These are phyloP conservation scores for Syrrhaptes paradoxus DNA, from an alignment of 2,113 vertebrate genomes.

Conservation along the genomic window DNA sequence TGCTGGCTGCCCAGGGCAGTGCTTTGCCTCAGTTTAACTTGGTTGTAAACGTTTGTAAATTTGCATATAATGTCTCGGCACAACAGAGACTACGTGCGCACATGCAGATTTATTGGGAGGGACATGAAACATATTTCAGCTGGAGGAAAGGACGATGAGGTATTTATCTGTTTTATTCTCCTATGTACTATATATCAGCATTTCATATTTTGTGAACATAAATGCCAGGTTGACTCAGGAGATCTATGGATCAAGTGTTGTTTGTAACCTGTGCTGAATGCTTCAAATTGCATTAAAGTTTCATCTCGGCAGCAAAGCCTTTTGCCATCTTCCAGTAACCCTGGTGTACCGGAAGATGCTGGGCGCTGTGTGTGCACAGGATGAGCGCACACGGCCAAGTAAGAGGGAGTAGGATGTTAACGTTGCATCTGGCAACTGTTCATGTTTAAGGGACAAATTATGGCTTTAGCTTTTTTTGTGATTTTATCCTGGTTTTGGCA, in stretches of 20 bases:
- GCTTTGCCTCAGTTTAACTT: conserved; percentile 33
- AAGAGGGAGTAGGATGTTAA: background rate
- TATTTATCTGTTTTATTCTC: conserved; percentile 46
- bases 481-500: background rate
- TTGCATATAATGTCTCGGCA: background rate
- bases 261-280: background rate
- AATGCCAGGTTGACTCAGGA: conserved; percentile 21
- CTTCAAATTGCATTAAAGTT: background rate
- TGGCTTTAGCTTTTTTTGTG: background rate
- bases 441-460: background rate
- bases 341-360: background rate
- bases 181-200: conserved; percentile 11
- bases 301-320: background rate
- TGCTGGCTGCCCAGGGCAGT: conserved; percentile 3
- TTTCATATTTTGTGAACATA: conserved; percentile 51
- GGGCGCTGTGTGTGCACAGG: background rate
- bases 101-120: conserved; percentile 45
- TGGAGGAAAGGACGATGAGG: conserved; percentile 34
- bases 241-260: conserved; percentile 15
- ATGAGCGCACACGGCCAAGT: background rate
- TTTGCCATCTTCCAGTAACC: conserved; percentile 17
- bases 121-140: conserved; percentile 56
- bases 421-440: background rate
- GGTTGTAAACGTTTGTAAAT: conserved; percentile 57
- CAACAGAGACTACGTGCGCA: background rate